phyloP scores from a whole-genome alignment of 1,140 invertebrate species.

The Aphidius gifuensis region DNA sequence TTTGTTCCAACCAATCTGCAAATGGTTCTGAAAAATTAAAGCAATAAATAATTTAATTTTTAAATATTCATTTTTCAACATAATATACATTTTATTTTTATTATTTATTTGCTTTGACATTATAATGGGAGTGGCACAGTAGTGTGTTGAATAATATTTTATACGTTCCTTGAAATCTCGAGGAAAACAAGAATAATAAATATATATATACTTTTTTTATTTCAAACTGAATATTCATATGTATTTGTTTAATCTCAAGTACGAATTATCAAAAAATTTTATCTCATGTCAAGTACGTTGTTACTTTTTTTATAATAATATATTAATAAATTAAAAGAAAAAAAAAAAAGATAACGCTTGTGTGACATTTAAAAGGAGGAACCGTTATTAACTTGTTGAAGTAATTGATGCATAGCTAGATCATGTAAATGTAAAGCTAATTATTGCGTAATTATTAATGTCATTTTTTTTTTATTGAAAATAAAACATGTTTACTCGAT shows the following conservation, averaged over 20 bases:
- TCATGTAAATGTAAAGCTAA: too few species aligned
- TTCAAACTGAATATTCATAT: not conserved
- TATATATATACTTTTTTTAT: not conserved
- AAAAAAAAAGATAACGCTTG: not conserved
- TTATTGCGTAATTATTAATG: too few species aligned
- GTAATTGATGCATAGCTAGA: not conserved
- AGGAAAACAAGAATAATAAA: slow-evolving; percentile 16
- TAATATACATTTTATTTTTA: not conserved
- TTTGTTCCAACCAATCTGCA: slow-evolving; percentile 64
- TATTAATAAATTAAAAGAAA: not conserved
- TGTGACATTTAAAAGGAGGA: not conserved
- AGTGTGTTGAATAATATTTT: not conserved
- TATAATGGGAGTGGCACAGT: slow-evolving; percentile 10
- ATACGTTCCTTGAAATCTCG: not conserved
- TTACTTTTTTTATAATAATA: too few species aligned
- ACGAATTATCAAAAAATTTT: too few species aligned
- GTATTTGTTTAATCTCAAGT: too few species aligned
- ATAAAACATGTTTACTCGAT: too few species aligned
- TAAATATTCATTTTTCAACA: too few species aligned
- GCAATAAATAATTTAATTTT: slow-evolving; percentile 12
- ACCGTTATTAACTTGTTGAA: not conserved
- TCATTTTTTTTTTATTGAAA: too few species aligned
- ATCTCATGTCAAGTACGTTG: too few species aligned
- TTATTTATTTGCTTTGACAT: slow-evolving; percentile 3
- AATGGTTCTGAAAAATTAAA: slow-evolving; percentile 62